These are phyloP conservation scores for Eumerus sabulonum DNA, from an alignment of 2,888 invertebrate species.

Conservation along the genomic window DNA sequence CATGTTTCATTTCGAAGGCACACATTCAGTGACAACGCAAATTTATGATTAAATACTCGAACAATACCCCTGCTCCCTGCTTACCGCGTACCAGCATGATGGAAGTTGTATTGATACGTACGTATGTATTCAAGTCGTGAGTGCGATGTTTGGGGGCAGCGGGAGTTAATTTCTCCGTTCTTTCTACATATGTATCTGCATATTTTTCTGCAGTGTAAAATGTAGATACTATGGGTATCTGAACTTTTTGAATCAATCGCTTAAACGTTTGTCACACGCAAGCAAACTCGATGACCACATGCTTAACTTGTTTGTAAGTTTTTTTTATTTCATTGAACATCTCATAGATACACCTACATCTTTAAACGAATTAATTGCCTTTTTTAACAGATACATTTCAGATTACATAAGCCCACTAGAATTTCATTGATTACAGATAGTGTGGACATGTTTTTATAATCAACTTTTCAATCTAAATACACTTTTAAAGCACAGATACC, in stretches of 20 bases:
- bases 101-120: no score
- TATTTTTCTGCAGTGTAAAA: no score
- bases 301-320: no score
- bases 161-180: no score
- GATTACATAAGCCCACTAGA: conserved; percentile 29
- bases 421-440: not conserved
- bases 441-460: conserved; percentile 8
- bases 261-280: no score
- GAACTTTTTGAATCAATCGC: no score
- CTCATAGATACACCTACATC: conserved; percentile 26
- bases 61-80: not conserved
- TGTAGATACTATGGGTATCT: no score
- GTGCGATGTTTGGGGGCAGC: no score
- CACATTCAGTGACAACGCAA: conserved; percentile 32
- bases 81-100: not conserved
- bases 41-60: conserved; percentile 1
- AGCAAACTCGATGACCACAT: no score
- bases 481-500: conserved; percentile 37
- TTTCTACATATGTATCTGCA: no score
- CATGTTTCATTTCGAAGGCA: conserved; percentile 27
- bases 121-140: not conserved
- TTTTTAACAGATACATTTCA: not conserved
- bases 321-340: not conserved
- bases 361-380: no score
- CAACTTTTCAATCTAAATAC: conserved; percentile 29